Conservation (phyloP, 2,113 vertebrate genomes). For the Psammodynastes pulverulentus region DNA sequence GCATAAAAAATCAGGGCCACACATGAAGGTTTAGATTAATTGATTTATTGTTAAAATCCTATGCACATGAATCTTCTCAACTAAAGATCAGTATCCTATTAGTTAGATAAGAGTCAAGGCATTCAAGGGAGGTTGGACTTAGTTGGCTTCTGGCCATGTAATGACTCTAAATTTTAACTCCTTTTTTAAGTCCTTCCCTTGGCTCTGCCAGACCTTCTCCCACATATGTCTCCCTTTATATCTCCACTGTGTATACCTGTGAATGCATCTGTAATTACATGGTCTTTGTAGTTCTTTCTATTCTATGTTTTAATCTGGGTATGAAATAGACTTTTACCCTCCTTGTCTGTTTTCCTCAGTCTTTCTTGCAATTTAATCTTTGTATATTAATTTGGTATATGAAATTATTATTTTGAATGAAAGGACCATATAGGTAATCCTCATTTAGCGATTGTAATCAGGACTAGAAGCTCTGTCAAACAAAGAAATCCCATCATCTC, state of each 20-base stretch:
- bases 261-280: neutral
- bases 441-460: neutral
- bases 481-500: neutral
- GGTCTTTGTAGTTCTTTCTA: neutral
- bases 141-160: neutral
- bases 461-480: neutral
- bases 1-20: neutral
- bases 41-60: neutral
- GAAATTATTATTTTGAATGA: neutral
- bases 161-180: neutral
- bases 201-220: neutral
- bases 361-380: neutral
- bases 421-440: neutral
- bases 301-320: neutral
- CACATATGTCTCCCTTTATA: neutral
- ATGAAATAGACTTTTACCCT: neutral
- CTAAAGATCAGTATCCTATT: neutral
- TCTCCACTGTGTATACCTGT: neutral
- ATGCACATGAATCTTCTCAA: neutral
- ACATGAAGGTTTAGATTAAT: neutral
- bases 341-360: neutral
- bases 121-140: neutral
- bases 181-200: neutral
- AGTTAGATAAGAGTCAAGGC: neutral
- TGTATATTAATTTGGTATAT: neutral